Conservation (phyloP, 2,888 invertebrate species). For the Phortica magna region DNA sequence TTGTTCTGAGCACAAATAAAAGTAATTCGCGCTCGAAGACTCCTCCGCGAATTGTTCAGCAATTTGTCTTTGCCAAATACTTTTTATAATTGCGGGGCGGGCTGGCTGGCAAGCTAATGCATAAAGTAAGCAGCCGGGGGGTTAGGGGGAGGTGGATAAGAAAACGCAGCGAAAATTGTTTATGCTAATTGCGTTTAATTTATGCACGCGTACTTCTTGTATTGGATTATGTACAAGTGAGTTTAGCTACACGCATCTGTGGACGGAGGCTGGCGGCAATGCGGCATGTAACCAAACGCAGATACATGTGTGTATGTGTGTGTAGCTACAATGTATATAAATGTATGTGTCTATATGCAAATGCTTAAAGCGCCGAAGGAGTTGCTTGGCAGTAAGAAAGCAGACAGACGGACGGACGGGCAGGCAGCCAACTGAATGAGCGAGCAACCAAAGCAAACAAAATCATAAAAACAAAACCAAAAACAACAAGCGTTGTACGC, state of each 20-base stretch:
- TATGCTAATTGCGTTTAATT: constrained; percentile 72
- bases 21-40: neutral
- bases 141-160: neutral
- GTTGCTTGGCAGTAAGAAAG: neutral
- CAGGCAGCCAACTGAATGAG: neutral
- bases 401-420: neutral
- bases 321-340: neutral
- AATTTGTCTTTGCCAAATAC: constrained; percentile 16
- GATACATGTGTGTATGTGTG: neutral
- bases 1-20: too few species aligned
- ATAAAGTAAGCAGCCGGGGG: neutral
- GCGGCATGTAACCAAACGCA: neutral
- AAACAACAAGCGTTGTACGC: neutral
- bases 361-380: constrained; percentile 1
- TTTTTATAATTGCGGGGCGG: neutral
- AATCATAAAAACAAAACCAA: neutral
- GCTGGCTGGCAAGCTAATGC: neutral
- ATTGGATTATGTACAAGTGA: neutral
- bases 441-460: neutral
- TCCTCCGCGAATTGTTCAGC: neutral
- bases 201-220: constrained; percentile 60
- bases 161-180: constrained; percentile 63
- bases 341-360: neutral
- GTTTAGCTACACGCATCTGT: neutral
- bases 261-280: neutral